A percentile compares a stretch with the other conserved stretches of the same genome.
phyloP scores from a whole-genome alignment of 2,797 vertebrate species.

The Nyctalus aviator region DNA sequence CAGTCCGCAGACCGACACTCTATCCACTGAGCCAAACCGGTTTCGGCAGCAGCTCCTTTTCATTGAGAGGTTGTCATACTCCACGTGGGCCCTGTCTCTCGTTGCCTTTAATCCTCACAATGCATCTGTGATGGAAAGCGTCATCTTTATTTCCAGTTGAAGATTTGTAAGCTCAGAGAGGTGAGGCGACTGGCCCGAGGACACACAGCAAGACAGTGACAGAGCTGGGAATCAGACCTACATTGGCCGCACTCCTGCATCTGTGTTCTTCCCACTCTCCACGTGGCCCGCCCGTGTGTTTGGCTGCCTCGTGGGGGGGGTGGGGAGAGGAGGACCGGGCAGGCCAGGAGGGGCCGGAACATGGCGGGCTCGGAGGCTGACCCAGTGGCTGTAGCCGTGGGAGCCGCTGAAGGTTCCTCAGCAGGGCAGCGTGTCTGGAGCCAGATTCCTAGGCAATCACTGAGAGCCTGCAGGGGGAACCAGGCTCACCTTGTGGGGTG shows the following conservation, averaged over 20 bases:
- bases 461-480: constrained; percentile 5
- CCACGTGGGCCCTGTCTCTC: not conserved
- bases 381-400: not conserved
- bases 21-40: no score
- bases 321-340: not conserved
- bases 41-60: not conserved
- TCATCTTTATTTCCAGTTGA: not conserved
- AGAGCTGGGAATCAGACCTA: not conserved
- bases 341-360: not conserved
- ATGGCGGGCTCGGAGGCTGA: not conserved
- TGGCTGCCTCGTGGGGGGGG: not conserved
- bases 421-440: not conserved
- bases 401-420: not conserved
- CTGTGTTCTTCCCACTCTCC: not conserved
- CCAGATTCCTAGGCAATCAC: not conserved
- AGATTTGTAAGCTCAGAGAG: constrained; percentile 60
- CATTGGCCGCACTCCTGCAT: not conserved
- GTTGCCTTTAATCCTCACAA: not conserved
- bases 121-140: not conserved
- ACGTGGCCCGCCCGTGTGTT: not conserved
- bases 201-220: not conserved
- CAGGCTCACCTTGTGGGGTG: accelerated
- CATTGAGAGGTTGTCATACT: not conserved
- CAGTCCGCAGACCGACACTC: no score
- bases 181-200: not conserved